Base-by-base conservation (phyloP, 2,888 invertebrate species). In the Napeogenes sylphis region DNA sequence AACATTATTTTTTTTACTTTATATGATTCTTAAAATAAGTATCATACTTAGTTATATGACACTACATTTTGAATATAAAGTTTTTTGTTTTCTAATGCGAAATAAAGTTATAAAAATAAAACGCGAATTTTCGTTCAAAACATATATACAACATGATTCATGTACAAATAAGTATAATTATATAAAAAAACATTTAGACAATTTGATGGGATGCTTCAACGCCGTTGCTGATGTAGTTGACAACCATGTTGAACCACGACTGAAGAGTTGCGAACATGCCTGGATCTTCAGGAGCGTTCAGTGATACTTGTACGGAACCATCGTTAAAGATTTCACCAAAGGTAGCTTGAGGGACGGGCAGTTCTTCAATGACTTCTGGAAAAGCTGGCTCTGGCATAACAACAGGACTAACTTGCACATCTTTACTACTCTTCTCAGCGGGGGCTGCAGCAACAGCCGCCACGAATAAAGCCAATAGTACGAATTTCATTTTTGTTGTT, bases 171-270 rank as follows among this genome's bases (percentile, higher is more conserved):
- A 21, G 30, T 10, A 51, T 30, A 51, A 21, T 35, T 6, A 35
- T 35, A 51, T 5, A 21, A 46, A 56, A 13, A 14, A 38, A 2
- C 54, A 21, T 53, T 79, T 83, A 85, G 3, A 86, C 69, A 60
- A 86, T 79, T 65, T 85, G 82, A 0, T 84, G 79, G 2, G 79
- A 72, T 58, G 75, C 78, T 63, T 78, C 75, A n/a, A 71, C 73
- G 4, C 75, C 80, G n/a, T 75, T 71, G 61, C 63, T 80, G 71
- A 89, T 78, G 75, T 86, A 88, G 74, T 83, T 85, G 42, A 89
- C 30, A 14, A 81, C 75, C 71, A 85, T 65, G 70, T 68, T 83
- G 70, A 87, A 76, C 89, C 89, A 89, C 33, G 77, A 76, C 65
- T 82, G 80, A 4, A 88, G 69, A 3, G 84, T 81, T 12, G 78